phyloP scores from a whole-genome alignment of 2,888 invertebrate genomes.

The Resseliella maxima region DNA sequence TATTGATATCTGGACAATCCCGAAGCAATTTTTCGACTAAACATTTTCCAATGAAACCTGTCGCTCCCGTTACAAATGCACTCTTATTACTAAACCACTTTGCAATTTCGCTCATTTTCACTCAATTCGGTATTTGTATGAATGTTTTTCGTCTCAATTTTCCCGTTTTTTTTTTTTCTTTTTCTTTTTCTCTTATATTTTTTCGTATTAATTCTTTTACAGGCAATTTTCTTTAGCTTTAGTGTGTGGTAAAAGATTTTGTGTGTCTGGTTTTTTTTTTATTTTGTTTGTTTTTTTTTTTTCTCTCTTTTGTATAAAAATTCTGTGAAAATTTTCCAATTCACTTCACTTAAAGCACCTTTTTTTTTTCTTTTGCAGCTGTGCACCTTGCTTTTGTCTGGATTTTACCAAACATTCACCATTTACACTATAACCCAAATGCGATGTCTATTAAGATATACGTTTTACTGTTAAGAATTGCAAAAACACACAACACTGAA shows the following conservation, averaged over 20 bases:
- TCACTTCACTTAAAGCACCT: background rate
- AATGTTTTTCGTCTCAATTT: background rate
- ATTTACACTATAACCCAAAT: background rate
- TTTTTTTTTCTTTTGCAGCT: background rate
- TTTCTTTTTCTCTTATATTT: background rate
- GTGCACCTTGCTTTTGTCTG: background rate
- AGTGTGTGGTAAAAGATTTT: background rate
- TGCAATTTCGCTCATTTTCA: conserved; percentile 58
- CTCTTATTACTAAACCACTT: conserved; percentile 66
- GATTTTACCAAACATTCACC: background rate
- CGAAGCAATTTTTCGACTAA: conserved; percentile 91
- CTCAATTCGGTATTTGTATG: background rate
- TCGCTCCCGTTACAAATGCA: conserved; percentile 89
- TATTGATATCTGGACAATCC: conserved; percentile 72
- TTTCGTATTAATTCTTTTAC: background rate
- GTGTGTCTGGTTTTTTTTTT: background rate
- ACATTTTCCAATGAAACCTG: conserved; percentile 96
- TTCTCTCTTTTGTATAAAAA: background rate
- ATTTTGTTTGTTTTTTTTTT: background rate
- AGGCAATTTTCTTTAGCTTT: background rate
- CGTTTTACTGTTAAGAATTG: background rate
- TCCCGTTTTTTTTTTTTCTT: background rate
- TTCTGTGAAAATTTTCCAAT: background rate
- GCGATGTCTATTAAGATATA: background rate
- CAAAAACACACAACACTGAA: background rate